Conservation (phyloP, 2,797 vertebrate species). For the Austrolebias charrua region DNA sequence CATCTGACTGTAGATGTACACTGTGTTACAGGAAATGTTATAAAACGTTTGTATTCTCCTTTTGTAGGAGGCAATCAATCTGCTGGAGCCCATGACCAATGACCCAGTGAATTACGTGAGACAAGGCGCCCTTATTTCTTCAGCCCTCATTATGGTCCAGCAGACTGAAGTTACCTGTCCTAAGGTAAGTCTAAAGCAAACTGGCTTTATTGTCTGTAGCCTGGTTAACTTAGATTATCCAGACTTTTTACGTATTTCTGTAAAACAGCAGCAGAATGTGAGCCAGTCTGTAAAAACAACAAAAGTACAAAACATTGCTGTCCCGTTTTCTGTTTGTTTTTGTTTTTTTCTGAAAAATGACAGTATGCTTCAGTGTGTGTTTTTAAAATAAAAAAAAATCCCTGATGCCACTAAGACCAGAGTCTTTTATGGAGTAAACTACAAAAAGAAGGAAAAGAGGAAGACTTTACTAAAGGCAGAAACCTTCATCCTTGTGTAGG, state of each 20-base stretch:
- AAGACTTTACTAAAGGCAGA: constrained; percentile 22
- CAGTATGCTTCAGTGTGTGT: constrained; percentile 9
- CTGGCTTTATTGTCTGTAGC: neutral
- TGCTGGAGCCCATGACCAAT: constrained; percentile 98
- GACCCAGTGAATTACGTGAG: constrained; percentile 98
- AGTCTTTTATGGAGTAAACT: constrained; percentile 9
- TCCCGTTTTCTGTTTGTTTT: constrained; percentile 10
- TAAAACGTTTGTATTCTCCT: neutral
- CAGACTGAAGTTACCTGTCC: constrained; percentile 97
- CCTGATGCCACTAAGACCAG: no score
- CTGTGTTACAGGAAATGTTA: neutral
- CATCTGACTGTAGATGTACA: neutral
- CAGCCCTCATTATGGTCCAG: constrained; percentile 98
- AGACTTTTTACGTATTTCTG: neutral
- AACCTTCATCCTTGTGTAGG: constrained; percentile 2
- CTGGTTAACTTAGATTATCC: neutral
- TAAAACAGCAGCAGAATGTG: constrained; percentile 7
- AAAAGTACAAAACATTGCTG: neutral
- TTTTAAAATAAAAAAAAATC: neutral
- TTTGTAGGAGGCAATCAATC: constrained; percentile 95
- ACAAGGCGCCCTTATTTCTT: constrained; percentile 96
- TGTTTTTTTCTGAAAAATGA: constrained; percentile 1
- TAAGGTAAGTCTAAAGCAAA: constrained; percentile 80
- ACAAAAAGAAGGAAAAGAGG: neutral
- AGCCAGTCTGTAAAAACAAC: neutral